Evolutionary conservation across 2,797 vertebrate species (phyloP).

Genomic region (Galago senegalensis): DNA sequence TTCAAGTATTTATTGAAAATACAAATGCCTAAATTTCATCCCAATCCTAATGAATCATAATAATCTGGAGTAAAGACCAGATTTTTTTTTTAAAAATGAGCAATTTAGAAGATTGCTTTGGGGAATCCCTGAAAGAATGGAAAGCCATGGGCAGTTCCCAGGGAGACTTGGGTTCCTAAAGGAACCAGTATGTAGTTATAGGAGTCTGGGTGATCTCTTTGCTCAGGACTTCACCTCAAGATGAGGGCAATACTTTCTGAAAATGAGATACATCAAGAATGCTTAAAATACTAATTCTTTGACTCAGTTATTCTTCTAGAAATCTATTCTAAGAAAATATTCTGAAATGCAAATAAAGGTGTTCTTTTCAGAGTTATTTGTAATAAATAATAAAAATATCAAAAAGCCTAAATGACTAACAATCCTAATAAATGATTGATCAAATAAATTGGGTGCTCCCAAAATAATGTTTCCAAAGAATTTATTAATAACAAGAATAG

Average conservation of each 20-base stretch:
- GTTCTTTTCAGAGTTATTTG: constrained; percentile 36
- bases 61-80: not conserved
- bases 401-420: not conserved
- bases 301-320: not conserved
- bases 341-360: constrained; percentile 14
- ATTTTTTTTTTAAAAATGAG: not conserved
- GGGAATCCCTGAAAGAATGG: not conserved
- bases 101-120: not conserved
- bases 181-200: not conserved
- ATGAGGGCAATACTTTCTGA: constrained; percentile 7
- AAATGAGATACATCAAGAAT: not conserved
- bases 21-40: not conserved
- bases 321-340: constrained; percentile 42
- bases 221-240: not conserved
- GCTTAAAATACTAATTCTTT: constrained; percentile 30
- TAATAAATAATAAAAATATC: constrained; percentile 24
- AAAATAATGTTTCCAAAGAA: constrained; percentile 53
- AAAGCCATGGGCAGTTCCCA: not conserved
- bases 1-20: not conserved
- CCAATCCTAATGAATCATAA: constrained; percentile 2
- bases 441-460: not conserved
- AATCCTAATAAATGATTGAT: not conserved
- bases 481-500: constrained; percentile 54
- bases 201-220: constrained; percentile 6
- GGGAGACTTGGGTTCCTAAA: not conserved